A percentile compares a stretch with the other conserved stretches of the same genome.
Evolutionary conservation across 2,888 invertebrate species (phyloP).

Genomic region (Pyrocoelia pectoralis): DNA sequence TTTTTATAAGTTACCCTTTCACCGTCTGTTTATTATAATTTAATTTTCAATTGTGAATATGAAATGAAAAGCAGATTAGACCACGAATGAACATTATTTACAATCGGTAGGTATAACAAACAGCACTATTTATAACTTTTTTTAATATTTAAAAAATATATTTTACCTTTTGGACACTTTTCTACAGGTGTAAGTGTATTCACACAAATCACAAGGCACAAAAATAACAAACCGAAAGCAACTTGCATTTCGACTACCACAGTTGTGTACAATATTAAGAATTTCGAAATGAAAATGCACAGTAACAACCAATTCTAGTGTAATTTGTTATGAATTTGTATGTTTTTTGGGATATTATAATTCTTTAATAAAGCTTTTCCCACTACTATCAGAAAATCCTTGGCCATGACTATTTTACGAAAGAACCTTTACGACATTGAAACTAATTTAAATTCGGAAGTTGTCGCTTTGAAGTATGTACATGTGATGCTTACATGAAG

Average conservation of each 20-base stretch:
- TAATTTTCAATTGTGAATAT: no score
- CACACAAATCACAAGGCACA: conserved; percentile 10
- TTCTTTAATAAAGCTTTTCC: conserved; percentile 1
- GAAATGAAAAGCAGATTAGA: no score
- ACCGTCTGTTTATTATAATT: no score
- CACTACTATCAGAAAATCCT: conserved; percentile 2
- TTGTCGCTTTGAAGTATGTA: background rate
- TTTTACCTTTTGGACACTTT: conserved; percentile 17
- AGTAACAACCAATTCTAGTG: background rate
- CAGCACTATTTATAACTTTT: no score
- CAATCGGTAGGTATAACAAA: no score
- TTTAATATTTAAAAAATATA: background rate
- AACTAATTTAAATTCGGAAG: conserved; percentile 2
- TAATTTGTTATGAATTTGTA: no score
- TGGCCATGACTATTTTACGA: background rate
- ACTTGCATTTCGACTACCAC: conserved; percentile 23
- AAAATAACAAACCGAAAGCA: conserved; percentile 2
- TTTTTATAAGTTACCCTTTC: no score
- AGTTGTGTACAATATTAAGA: background rate
- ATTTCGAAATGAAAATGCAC: conserved; percentile 17
- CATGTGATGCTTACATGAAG: background rate
- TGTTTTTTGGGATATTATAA: background rate
- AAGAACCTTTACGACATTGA: background rate
- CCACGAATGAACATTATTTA: no score
- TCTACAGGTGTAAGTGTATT: conserved; percentile 10